Percentiles rank a stretch among this genome's conserved stretches.
phyloP scores from a whole-genome alignment of 2,113 vertebrate species.

The Clinocottus analis region DNA sequence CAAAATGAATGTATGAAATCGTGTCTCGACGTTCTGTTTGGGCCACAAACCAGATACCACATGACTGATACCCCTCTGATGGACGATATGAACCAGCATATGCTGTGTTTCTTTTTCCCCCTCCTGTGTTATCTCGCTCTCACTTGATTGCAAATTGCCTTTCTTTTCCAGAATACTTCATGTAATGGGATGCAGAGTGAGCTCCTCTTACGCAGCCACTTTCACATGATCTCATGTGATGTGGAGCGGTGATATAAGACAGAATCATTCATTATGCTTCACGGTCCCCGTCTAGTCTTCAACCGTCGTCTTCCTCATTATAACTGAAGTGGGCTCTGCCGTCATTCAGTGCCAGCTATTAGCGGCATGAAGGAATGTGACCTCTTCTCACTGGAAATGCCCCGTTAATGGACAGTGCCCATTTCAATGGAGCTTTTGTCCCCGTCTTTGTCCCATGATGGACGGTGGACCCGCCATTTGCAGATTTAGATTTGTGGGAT shows the following conservation, averaged over 20 bases:
- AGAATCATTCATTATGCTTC: conserved; percentile 46
- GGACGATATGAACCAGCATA: not conserved
- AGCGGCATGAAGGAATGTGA: conserved; percentile 69
- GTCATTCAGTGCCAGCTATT: conserved; percentile 46
- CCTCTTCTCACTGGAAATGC: conserved; percentile 57
- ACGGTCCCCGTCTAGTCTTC: conserved; percentile 22
- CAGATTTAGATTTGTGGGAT: conserved; percentile 54
- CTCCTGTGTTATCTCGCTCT: conserved; percentile 12
- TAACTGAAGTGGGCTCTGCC: conserved; percentile 23
- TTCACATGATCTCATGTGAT: conserved; percentile 64
- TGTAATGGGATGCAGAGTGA: conserved; percentile 37
- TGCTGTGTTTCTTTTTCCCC: conserved; percentile 20
- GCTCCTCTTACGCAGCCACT: conserved; percentile 32
- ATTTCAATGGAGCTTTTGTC: conserved; percentile 72
- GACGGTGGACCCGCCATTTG: conserved; percentile 19
- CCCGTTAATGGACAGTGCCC: conserved; percentile 61
- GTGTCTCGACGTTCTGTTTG: not conserved
- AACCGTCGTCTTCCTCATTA: conserved; percentile 37
- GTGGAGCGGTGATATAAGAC: conserved; percentile 30
- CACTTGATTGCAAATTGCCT: conserved; percentile 40
- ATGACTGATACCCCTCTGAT: not conserved
- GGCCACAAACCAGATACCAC: conserved; percentile 17
- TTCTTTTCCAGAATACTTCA: not conserved
- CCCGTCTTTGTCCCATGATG: conserved; percentile 48
- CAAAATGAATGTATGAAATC: conserved; percentile 11